Conservation (phyloP, 2,113 vertebrate genomes). For the Microcebus jonahi region DNA sequence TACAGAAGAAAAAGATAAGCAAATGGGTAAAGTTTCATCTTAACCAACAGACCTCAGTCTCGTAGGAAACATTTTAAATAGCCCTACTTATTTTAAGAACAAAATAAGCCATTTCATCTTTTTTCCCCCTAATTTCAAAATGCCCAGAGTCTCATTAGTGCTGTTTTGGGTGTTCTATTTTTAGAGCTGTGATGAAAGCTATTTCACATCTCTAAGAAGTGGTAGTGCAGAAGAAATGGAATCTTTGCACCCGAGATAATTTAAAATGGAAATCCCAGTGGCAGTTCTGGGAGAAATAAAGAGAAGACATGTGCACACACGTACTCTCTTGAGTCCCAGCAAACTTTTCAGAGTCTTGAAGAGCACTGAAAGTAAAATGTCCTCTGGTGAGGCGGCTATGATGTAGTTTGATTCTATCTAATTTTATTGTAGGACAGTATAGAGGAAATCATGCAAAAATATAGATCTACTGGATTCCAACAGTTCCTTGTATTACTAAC, state of each 20-base stretch:
- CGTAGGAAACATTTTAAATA: conserved; percentile 18
- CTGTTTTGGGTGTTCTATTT: conserved; percentile 66
- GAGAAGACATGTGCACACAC: conserved; percentile 52
- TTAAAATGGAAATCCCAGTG: conserved; percentile 70
- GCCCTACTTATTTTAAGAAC: conserved; percentile 58
- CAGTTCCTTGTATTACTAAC: not conserved
- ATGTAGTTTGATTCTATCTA: not conserved
- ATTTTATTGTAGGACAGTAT: not conserved
- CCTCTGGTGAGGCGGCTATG: not conserved
- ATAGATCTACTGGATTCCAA: not conserved
- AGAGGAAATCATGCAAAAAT: not conserved
- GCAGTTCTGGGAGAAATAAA: conserved; percentile 60
- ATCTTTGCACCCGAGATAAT: conserved; percentile 67
- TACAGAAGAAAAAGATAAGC: not conserved
- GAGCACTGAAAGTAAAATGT: not conserved
- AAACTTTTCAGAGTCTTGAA: conserved; percentile 37
- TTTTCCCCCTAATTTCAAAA: conserved; percentile 51
- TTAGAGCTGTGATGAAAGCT: conserved; percentile 56
- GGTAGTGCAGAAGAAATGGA: conserved; percentile 69
- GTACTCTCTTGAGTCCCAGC: conserved; percentile 26
- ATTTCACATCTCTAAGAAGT: conserved; percentile 67
- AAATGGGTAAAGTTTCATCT: not conserved
- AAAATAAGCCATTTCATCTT: conserved; percentile 58
- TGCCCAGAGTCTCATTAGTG: conserved; percentile 54
- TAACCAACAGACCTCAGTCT: not conserved